These are phyloP conservation scores for Blastomussa wellsi DNA, from an alignment of 92 coral and sea anemone species.

Conservation along the genomic window DNA sequence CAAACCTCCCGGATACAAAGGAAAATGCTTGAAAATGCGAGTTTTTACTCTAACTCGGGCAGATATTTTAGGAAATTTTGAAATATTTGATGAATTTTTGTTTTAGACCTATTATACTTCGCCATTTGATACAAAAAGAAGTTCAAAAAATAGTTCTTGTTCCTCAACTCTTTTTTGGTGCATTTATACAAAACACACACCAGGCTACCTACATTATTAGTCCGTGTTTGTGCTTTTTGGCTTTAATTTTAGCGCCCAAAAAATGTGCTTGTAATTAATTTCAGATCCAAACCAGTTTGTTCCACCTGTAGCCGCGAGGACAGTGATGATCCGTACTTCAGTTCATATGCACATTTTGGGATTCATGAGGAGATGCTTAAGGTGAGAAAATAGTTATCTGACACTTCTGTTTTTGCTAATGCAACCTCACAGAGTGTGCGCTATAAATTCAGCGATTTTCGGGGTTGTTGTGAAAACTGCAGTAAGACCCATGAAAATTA, in stretches of 20 bases:
- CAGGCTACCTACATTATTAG: too few relatives aligned
- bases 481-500: too few relatives aligned
- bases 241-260: background rate
- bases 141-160: too few relatives aligned
- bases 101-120: too few relatives aligned
- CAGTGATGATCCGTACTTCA: constrained; percentile 84
- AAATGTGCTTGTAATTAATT: background rate
- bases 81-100: too few relatives aligned
- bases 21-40: too few relatives aligned
- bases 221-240: background rate
- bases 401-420: background rate
- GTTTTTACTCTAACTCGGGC: too few relatives aligned
- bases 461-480: background rate
- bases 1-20: too few relatives aligned
- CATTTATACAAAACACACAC: too few relatives aligned
- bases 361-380: constrained; percentile 98
- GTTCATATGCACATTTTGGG: constrained; percentile 89
- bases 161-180: too few relatives aligned
- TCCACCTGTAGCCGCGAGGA: constrained; percentile 24
- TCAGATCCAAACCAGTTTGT: constrained; percentile 27
- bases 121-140: too few relatives aligned
- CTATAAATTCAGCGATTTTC: background rate
- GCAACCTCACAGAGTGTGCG: background rate
- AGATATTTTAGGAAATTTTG: too few relatives aligned
- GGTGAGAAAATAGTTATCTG: constrained; percentile 32